Evolutionary conservation across 2,113 vertebrate species (phyloP).

Genomic region (Tragelaphus buxtoni): DNA sequence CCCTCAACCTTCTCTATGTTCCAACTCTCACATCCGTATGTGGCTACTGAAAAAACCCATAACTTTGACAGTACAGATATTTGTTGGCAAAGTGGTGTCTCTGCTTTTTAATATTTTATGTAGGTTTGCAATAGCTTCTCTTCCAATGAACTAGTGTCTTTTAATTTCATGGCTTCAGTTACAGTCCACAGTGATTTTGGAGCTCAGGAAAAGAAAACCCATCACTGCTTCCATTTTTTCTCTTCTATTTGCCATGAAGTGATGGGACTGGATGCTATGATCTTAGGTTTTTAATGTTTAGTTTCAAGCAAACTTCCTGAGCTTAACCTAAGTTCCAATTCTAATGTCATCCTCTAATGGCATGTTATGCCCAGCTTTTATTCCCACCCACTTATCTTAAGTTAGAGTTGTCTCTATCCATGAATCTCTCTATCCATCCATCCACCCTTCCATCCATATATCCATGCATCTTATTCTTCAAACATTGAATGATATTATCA

Average conservation of each 20-base stretch:
- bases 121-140: not conserved
- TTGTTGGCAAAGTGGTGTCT: not conserved
- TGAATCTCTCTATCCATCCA: not conserved
- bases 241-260: not conserved
- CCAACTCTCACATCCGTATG: not conserved
- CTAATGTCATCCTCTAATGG: not conserved
- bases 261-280: not conserved
- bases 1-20: not conserved
- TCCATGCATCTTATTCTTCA: not conserved
- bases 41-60: not conserved
- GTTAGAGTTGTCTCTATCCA: not conserved
- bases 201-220: not conserved
- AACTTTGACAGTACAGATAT: not conserved
- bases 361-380: not conserved
- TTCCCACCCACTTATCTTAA: not conserved
- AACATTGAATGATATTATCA: not conserved
- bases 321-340: not conserved
- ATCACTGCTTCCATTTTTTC: not conserved
- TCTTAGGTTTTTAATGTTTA: not conserved
- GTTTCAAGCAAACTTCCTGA: not conserved
- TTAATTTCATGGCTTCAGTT: not conserved
- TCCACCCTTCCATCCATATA: not conserved
- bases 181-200: not conserved
- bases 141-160: not conserved
- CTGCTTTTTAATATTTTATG: not conserved